Conservation (phyloP, 2,888 invertebrate genomes). For the Rotaria magnacalcarata region DNA sequence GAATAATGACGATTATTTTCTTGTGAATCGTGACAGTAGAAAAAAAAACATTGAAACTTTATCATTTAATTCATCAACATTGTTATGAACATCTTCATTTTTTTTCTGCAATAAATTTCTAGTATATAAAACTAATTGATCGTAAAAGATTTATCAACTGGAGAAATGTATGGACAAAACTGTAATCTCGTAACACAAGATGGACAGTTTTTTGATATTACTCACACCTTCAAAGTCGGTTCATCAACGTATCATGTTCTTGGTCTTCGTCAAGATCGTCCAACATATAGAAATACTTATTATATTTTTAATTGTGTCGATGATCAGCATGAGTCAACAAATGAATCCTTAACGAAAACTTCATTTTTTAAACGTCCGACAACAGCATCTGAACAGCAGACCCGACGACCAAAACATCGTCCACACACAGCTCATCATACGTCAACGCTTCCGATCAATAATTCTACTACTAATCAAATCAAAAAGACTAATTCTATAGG, state of each 20-base stretch:
- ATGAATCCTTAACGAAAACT: neutral
- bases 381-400: neutral
- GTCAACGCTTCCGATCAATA: neutral
- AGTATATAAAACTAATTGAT: too few relatives aligned
- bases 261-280: neutral
- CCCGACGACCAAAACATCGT: neutral
- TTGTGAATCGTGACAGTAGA: too few relatives aligned
- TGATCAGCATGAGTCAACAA: neutral
- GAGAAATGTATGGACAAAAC: neutral
- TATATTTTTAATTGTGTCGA: neutral
- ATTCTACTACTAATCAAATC: neutral
- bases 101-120: too few relatives aligned
- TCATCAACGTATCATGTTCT: neutral
- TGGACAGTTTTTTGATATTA: neutral
- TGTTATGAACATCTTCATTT: neutral
- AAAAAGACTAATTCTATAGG: neutral
- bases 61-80: too few relatives aligned
- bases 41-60: too few relatives aligned
- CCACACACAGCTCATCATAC: neutral
- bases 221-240: neutral
- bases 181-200: neutral
- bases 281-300: neutral
- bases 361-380: neutral
- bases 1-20: too few relatives aligned
- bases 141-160: neutral